Conservation (phyloP, 2,797 vertebrate species). For the Hozukius guyotensis region DNA sequence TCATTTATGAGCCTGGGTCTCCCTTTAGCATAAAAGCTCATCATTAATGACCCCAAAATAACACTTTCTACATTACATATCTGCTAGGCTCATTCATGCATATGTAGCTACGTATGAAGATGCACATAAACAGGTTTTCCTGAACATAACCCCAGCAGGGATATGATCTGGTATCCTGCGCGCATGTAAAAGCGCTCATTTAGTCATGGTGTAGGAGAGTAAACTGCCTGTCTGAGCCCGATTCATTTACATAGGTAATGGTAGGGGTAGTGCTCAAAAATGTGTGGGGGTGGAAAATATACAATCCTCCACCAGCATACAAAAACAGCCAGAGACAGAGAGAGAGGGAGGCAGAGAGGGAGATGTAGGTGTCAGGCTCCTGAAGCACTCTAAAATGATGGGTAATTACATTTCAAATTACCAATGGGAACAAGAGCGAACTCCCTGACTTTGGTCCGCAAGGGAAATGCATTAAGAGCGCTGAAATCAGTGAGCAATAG, state of each 20-base stretch:
- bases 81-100: background rate
- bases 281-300: constrained; percentile 77
- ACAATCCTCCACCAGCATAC: constrained; percentile 63
- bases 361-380: constrained; percentile 74
- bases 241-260: constrained; percentile 82
- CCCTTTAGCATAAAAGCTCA: background rate
- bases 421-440: constrained; percentile 70
- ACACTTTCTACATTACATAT: background rate
- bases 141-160: constrained; percentile 15
- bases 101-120: background rate
- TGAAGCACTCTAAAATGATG: constrained; percentile 74
- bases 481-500: constrained; percentile 53
- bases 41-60: background rate
- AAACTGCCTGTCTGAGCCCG: constrained; percentile 61
- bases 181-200: constrained; percentile 60
- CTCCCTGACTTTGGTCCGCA: constrained; percentile 55
- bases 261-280: constrained; percentile 74
- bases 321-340: constrained; percentile 60
- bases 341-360: constrained; percentile 23
- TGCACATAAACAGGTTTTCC: constrained; percentile 13
- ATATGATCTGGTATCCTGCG: constrained; percentile 20
- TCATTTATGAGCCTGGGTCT: background rate
- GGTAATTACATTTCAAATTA: constrained; percentile 82
- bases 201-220: constrained; percentile 51
- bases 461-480: constrained; percentile 65